Base-by-base conservation (phyloP, 2,113 vertebrate species). In the Stigmatopora nigra region DNA sequence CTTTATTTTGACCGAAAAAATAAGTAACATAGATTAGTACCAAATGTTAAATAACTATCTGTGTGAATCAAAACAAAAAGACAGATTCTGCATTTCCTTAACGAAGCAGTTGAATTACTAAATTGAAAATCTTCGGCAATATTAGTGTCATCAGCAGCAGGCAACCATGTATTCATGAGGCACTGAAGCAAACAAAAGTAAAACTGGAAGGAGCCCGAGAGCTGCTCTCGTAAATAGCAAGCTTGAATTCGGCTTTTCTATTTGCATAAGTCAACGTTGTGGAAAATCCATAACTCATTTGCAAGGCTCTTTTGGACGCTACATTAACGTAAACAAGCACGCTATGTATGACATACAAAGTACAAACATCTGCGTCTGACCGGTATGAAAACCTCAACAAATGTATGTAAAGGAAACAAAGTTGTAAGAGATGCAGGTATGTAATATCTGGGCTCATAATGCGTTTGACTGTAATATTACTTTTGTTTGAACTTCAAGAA, bases 221-320 rank as follows among this genome's bases (percentile, higher is more conserved):
- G 78, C 70, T 63, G 69, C 44, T 68, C 69, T 68, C 49, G 53
- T 65, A 76, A 76, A 80, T 71, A 49, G 56, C 72, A 65, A 80
- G 81, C 79, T 87, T 86, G 75, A 89, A 78, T 67, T 57, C 55
- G 25, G 68, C 63, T 71, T 72, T 87, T 87, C 82, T 76, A 86
- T 88, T 89, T 84, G 81, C 84, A 84, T 82, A 77, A 84, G 67
- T 87, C 82, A 86, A 85, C 81, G 76, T 77, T 76, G 80, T 77
- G 80, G 71, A 85, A 88, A 87, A 88, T 88, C 84, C 68, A 89
- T 87, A 86, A 82, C 79, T 84, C 82, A 78, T 78, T 78, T 71
- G 68, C 81, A 72, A 83, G 75, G 78, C 66, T 53, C 67, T 68
- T 65, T 68, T 58, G 60, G 78, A 64, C 68, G 70, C 69, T 61